Base-by-base conservation (phyloP, 2,797 vertebrate species). In the Mus caroli region DNA sequence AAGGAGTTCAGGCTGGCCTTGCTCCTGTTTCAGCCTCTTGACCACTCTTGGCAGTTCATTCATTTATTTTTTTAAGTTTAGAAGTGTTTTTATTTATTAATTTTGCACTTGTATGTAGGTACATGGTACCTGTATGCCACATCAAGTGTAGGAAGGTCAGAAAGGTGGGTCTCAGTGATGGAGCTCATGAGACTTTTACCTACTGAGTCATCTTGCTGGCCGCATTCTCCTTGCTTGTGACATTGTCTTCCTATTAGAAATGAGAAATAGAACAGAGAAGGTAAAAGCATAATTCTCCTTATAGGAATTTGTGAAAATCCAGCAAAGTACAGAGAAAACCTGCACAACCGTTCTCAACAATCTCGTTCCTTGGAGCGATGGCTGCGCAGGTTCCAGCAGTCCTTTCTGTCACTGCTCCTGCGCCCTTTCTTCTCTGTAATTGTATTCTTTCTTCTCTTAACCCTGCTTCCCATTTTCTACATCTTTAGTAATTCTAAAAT, bases 261-360 rank as follows among this genome's bases (percentile, higher is more conserved):
- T 82, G 82, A 94, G 84, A 86, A 91, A 67, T 87, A 90, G 71
- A 75, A 43, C 40, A 14, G 64, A 90, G 69, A 76, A 92, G 58
- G 11, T 37, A 43, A 92, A 97, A 92, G 58, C 37, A 34, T 54
- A 3, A 22, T 91, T 20, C 28, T 83, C 19, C 69, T 17, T 26
- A 40, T 50, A 73, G n/a, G 11, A 80, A 83, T 40, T 86, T 71
- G 71, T 6, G 15, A 69, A 78, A 78, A 64, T 76, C 64, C 22
- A 91, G 60, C 43, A 86, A 83, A 77, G 19, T 50, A n/a, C 40
- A 78, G 71, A 89, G 78, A 56, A 94, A 85, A 71, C 15, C 56
- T 79, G 15, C 84, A 82, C 85, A 83, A 64, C 12, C 37, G 40
- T 50, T 9, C 20, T 54, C 17, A 43, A 4, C 50, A n/a, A 64